Evolutionary conservation across 1,140 invertebrate species (phyloP), one percentile per base, ranked within the genome.

Genomic region (Diachasma alloeum): DNA sequence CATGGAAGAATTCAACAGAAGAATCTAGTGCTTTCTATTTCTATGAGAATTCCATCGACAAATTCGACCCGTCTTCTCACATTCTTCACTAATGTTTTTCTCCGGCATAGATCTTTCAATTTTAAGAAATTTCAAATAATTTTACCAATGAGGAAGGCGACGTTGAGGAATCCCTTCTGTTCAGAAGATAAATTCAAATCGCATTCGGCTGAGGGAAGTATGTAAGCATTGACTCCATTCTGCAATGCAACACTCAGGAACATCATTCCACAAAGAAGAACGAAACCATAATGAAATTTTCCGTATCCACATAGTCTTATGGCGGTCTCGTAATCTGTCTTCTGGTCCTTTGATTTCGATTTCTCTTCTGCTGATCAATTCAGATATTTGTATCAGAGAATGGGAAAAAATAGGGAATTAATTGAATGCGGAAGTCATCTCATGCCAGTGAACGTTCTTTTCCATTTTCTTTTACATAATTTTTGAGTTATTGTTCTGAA

Each of bases 181-280:
- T 90, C 88, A 0, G 91, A 91, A 4, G 87, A 86, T 1, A 92
- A 85, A 4, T 89, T 74, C 4, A 93, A 85, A 74, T 92, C 91
- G 67, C 92, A 92, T 63, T 90, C 84, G 1, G 90, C 89, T 22
- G 90, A 91, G 9, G 92, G 89, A 42, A 92, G 74, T 42, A 91
- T 90, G 75, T 93, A 93, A 0, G 92, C 92, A 79, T 91, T 91
- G 0, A 92, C 85, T 22, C 90, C 91, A 84, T 92, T 93, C 84
- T 93, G 90, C 15, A 92, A 90, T 19, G 92, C 92, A 8, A 88
- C 90, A 4, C 91, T 89, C 68, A 92, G 82, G 80, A 92, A 91
- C 74, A 86, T 85, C 36, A 82, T 71, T 11, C 85, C 85, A 31
- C 85, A 86, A 0, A 86, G 71, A 4, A 86, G n/a, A 8, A 86